Base-by-base conservation (phyloP, 37 sponge, comb jelly and placozoan genomes). In the Cliona cf. orientalis region DNA sequence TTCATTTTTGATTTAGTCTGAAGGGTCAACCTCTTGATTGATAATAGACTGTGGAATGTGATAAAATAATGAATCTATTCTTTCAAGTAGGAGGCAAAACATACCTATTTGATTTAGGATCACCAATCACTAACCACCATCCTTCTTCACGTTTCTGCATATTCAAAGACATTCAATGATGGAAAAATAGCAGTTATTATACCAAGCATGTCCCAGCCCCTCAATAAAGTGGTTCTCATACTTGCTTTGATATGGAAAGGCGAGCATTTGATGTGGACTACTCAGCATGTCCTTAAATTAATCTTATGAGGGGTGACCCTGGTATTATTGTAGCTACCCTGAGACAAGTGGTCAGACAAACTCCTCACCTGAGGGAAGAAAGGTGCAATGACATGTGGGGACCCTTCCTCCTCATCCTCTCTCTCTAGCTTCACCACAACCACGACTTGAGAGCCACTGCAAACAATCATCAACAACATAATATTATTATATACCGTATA, bases 111-210 rank as follows among this genome's bases (percentile, higher is more conserved):
- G 84, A 76, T 35, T 90, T 91, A n/a, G 93, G 75, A 53, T 99
- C 95, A 5, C 99, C 99, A 55, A 99, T 79, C 0, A 99, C 99
- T 40, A 99, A 70, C 99, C 99, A 99, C 99, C 99, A 99, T 12
- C 99, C 99, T 69, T 99, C 99, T 59, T 99, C 97, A 1, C 97
- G 91, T 85, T 94, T 96, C 80, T 92, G 69, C n/a, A n/a, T n/a
- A n/a, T 11, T 49, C 55, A 49, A 17, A 17, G 14, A 49, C 11
- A 19, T 49, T 11, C 17, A 49, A 49, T 49, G 55, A 49, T 49
- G 55, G 11, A 49, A 21, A 62, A 25, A 28, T 62, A 62, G 26
- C 19, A 12, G 23, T n/a, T n/a, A n/a, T n/a, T n/a, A n/a, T n/a
- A n/a, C n/a, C n/a, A n/a, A n/a, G n/a, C n/a, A n/a, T n/a, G n/a